Percentiles rank a stretch among this genome's conserved stretches.
phyloP scores from a whole-genome alignment of 2,797 vertebrate genomes.

The Threskiornis aethiopicus region DNA sequence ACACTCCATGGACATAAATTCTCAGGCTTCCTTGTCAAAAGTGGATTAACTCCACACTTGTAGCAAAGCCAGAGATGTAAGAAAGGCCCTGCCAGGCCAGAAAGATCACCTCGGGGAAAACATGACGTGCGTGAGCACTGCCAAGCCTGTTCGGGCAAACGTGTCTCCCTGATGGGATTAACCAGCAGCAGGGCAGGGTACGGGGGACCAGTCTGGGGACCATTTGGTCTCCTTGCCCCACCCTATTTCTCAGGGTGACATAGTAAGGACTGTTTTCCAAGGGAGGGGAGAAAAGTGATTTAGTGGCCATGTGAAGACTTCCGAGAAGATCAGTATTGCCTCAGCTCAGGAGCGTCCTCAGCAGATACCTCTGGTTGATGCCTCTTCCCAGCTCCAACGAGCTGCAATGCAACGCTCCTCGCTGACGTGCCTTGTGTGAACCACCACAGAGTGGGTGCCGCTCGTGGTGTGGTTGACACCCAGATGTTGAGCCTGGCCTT shows the following conservation, averaged over 20 bases:
- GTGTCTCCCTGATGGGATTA: background rate
- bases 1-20: background rate
- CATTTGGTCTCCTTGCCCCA: background rate
- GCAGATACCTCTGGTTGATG: background rate
- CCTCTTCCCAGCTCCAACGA: background rate
- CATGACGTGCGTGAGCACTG: background rate
- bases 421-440: background rate
- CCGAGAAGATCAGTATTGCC: background rate
- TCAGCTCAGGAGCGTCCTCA: background rate
- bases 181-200: background rate
- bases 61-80: conserved; percentile 28
- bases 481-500: background rate
- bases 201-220: background rate
- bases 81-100: background rate
- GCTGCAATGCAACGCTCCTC: background rate
- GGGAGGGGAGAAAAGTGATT: background rate
- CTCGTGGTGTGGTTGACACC: background rate
- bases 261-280: background rate
- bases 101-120: background rate
- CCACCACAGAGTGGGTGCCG: too few relatives aligned
- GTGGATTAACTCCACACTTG: conserved; percentile 19
- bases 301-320: background rate
- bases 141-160: background rate
- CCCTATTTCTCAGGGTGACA: background rate
- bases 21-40: background rate